phyloP scores from a whole-genome alignment of 2,888 invertebrate species.

The Exocentrus adspersus region DNA sequence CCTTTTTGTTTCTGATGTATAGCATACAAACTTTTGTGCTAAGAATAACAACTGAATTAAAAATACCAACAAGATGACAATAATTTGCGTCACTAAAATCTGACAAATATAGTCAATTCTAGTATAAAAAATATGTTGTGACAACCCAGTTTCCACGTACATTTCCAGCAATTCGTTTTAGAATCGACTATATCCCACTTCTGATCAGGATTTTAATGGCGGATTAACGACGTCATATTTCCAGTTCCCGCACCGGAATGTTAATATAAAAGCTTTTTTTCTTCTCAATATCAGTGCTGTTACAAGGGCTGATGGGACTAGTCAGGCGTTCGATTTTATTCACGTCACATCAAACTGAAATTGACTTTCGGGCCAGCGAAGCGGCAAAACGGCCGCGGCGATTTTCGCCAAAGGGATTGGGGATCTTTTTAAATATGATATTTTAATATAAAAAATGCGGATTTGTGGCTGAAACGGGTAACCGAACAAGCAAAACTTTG shows the following conservation, averaged over 20 bases:
- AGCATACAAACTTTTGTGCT: no score
- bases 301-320: conserved; percentile 57
- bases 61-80: no score
- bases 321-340: conserved; percentile 61
- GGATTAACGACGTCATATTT: conserved; percentile 14
- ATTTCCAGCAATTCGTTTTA: no score
- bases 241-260: conserved; percentile 21
- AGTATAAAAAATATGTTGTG: no score
- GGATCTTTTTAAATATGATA: conserved; percentile 38
- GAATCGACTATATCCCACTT: no score
- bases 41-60: no score
- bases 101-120: no score
- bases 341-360: conserved; percentile 63
- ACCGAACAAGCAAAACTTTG: no score
- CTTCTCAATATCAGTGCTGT: conserved; percentile 50
- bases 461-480: no score
- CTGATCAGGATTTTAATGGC: not conserved
- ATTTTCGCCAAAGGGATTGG: conserved; percentile 23
- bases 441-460: conserved; percentile 37
- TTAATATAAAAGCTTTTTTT: conserved; percentile 36
- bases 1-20: not conserved
- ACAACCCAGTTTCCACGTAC: no score
- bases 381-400: conserved; percentile 58
- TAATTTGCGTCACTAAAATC: no score
- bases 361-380: conserved; percentile 62